phyloP scores from a whole-genome alignment of 2,888 invertebrate species.

The Iphiclides podalirius region DNA sequence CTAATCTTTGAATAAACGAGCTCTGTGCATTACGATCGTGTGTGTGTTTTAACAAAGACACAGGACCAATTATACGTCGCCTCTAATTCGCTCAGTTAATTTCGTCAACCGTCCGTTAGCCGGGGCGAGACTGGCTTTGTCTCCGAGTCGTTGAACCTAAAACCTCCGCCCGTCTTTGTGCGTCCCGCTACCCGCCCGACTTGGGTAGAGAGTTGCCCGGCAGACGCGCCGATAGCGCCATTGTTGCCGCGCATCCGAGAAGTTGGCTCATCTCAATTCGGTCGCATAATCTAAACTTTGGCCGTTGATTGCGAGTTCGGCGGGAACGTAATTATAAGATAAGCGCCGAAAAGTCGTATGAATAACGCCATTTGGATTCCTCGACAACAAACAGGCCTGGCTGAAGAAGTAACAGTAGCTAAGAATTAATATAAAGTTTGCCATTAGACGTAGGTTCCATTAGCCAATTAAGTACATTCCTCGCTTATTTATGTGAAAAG shows the following conservation, averaged over 20 bases:
- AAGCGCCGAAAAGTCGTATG: background rate
- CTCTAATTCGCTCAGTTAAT: conserved; percentile 1
- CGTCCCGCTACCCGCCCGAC: background rate
- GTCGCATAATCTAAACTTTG: conserved; percentile 6
- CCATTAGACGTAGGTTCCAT: no score
- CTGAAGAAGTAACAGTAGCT: no score
- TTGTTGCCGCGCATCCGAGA: background rate
- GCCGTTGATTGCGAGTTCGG: background rate
- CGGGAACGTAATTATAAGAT: background rate
- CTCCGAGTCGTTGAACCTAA: conserved; percentile 11
- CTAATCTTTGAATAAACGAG: no score
- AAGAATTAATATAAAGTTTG: no score
- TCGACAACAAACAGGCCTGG: no score
- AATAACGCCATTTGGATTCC: background rate
- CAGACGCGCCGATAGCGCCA: conserved; percentile 5
- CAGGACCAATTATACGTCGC: background rate
- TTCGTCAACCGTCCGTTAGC: background rate
- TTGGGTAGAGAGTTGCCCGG: background rate
- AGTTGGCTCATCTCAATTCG: conserved; percentile 16
- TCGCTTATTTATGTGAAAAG: no score
- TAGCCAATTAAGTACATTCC: no score
- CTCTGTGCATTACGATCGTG: no score
- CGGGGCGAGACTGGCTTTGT: conserved; percentile 11
- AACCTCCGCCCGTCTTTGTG: no score
- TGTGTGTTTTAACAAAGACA: no score